Evolutionary conservation across 53 echinoderm and acorn worm genomes (phyloP), one percentile per base, ranked within the genome.

Genomic region (Luidia sarsii): DNA sequence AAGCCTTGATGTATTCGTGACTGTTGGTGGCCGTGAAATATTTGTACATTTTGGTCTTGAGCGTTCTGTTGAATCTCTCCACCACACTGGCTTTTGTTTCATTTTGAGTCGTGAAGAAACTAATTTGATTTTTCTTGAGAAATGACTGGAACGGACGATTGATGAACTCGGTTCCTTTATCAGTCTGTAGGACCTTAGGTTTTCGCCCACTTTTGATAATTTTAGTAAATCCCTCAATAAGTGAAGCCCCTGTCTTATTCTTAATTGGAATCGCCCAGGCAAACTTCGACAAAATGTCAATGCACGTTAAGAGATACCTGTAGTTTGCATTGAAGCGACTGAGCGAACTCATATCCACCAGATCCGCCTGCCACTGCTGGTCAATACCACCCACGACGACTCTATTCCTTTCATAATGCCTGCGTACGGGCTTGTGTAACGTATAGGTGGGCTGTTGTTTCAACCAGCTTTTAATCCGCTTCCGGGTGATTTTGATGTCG

Each of bases 161-260:
- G 18, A 56, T 50, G 82, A 82, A 92, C 69, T 89, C 89, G 0
- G 67, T 81, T 24, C 88, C 92, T 75, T 57, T 75, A 54, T 87
- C 81, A 8, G 84, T 89, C 32, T 85, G 85, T 6, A 89, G 54
- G 39, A 2, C 2, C 11, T 41, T 15, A 13, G 84, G 84, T 45
- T 57, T 63, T 13, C 88, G 67, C 2, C 82, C 86, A 14, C 63
- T 48, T 46, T 54, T 53, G 9, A 88, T 39, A 16, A 88, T 85
- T 21, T 1, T 10, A 28, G 43, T 31, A 15, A 92, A 81, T 27
- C 50, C 88, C 9, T 48, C 25, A 5, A 88, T 64, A 3, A 88
- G 50, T 4, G 73, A 59, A 15, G 36, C 13, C 31, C 85, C 88
- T 11, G 48, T 81, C 37, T 92, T 88, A 21, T 85, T 41, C 61